Evolutionary conservation across 2,113 vertebrate genomes (phyloP), one percentile per base, ranked within the genome.

Genomic region (Charina bottae): DNA sequence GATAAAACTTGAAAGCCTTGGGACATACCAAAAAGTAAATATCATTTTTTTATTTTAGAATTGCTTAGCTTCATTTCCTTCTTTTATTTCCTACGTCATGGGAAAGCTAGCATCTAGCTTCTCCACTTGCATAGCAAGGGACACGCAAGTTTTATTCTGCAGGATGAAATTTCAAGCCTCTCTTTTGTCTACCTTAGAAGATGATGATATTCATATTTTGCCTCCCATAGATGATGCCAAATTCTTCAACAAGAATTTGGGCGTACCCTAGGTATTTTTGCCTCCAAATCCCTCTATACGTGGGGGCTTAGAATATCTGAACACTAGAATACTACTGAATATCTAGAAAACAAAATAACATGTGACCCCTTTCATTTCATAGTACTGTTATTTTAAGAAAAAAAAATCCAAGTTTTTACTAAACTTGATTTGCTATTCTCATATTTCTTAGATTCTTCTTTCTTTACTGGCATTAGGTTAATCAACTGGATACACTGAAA

Each of bases 1-100:
- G 78, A 95, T 95, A 94, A 97, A 92, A 95, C 83, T 93, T 90
- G 87, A 0, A 10, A 95, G 93, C 96, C 93, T 95, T 95, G 2
- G 0, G 89, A 60, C 93, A 95, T 96, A 94, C 94, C 86, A 93
- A 84, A 88, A 90, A 92, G 21, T 2, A 87, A 58, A n/a, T 0
- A 2, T 86, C 88, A 90, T 87, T 42, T 37, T 88, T 94, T 60
- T 92, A 91, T 90, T 54, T 90, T n/a, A 53, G 59, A 93, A 60
- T 23, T 5, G 87, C 0, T 86, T 86, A 68, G 54, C 53, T 21
- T 33, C 37, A 37, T 28, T 68, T 91, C 53, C 85, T 42, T 56
- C 28, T 55, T 8, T 24, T 58, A 0, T n/a, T 62, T 4, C 1
- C 24, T 6, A 33, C 19, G 49, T 54, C 37, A 46, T 1, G 64